phyloP scores from a whole-genome alignment of 2,888 invertebrate genomes.

The Orthosia cruda region DNA sequence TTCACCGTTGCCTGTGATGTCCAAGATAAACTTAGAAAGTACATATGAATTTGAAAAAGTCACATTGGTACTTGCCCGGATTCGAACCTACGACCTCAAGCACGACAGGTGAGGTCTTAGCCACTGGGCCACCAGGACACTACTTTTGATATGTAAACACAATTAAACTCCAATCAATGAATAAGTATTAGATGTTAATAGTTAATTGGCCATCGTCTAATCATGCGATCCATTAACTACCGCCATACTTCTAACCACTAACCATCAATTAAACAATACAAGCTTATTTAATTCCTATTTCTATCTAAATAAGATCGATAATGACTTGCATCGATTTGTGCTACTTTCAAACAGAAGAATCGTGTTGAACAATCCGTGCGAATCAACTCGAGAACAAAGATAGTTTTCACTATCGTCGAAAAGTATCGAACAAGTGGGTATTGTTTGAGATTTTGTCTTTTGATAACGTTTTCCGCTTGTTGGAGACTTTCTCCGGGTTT shows the following conservation, averaged over 20 bases:
- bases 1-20: too few relatives aligned
- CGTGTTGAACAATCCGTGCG: conserved; percentile 56
- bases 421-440: conserved; percentile 59
- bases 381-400: conserved; percentile 72
- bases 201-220: conserved; percentile 32
- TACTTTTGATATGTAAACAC: too few relatives aligned
- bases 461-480: conserved; percentile 29
- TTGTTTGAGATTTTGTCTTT: conserved; percentile 48
- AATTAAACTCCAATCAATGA: conserved; percentile 7
- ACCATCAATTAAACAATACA: not conserved
- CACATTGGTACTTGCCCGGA: too few relatives aligned
- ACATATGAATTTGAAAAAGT: too few relatives aligned
- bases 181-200: conserved; percentile 1
- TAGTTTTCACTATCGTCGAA: conserved; percentile 74
- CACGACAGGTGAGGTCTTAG: too few relatives aligned
- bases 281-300: conserved; percentile 4
- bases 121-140: too few relatives aligned
- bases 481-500: conserved; percentile 51
- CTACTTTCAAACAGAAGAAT: conserved; percentile 26
- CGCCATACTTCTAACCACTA: not conserved
- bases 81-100: too few relatives aligned
- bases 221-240: conserved; percentile 34
- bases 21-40: too few relatives aligned
- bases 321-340: conserved; percentile 16
- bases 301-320: not conserved